Percentiles rank a stretch among this genome's conserved stretches.
phyloP scores from a whole-genome alignment of 2,888 invertebrate genomes.

The Erynnis tages region DNA sequence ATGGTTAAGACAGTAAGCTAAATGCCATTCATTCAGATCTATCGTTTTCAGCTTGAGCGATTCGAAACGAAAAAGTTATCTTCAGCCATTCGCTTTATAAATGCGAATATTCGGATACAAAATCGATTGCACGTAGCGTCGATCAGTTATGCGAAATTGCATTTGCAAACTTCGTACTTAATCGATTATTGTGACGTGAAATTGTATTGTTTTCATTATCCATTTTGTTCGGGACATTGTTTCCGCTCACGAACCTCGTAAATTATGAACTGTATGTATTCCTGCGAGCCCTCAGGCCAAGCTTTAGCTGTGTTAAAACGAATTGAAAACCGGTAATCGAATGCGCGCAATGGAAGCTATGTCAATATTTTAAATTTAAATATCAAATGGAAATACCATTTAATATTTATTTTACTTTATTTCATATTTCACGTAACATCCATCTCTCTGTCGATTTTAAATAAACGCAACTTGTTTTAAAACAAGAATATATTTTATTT shows the following conservation, averaged over 20 bases:
- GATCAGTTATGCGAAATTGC: slow-evolving; percentile 48
- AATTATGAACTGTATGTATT: slow-evolving; percentile 74
- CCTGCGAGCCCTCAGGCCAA: slow-evolving; percentile 66
- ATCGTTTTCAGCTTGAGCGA: too few relatives aligned
- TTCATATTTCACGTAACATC: slow-evolving; percentile 49
- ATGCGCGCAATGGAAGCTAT: slow-evolving; percentile 72
- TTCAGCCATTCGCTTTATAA: slow-evolving; percentile 3
- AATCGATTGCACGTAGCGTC: slow-evolving; percentile 35
- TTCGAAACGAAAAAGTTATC: too few relatives aligned
- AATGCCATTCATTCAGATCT: too few relatives aligned
- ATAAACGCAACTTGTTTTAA: slow-evolving; percentile 42
- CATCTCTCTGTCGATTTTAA: slow-evolving; percentile 55
- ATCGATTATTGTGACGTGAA: slow-evolving; percentile 70
- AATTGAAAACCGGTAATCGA: slow-evolving; percentile 80
- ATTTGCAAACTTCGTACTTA: slow-evolving; percentile 56
- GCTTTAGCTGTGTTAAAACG: slow-evolving; percentile 69
- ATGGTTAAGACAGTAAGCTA: too few relatives aligned
- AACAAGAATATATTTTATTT: slow-evolving; percentile 40
- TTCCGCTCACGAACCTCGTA: slow-evolving; percentile 69
- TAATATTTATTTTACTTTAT: slow-evolving; percentile 63
- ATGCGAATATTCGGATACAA: slow-evolving; percentile 19
- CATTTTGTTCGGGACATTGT: slow-evolving; percentile 72
- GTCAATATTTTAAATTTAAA: slow-evolving; percentile 79
- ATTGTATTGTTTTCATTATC: slow-evolving; percentile 70
- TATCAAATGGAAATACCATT: slow-evolving; percentile 62